Percentiles rank a stretch among this genome's conserved stretches.
Conservation (phyloP, 2,113 vertebrate species). For the Limnothrissa miodon region DNA sequence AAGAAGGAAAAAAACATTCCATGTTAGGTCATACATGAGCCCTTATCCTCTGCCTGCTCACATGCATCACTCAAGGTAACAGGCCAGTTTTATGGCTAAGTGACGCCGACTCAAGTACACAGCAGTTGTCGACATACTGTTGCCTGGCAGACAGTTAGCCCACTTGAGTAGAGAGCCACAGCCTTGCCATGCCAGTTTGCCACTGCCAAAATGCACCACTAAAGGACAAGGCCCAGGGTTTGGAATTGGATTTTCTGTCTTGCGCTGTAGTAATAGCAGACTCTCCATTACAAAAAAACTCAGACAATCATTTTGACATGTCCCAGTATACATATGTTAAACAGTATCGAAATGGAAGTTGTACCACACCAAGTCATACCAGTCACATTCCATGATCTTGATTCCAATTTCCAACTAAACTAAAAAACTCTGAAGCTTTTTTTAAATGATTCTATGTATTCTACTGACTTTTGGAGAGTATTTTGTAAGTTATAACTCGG, state of each 20-base stretch:
- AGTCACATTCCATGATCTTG: background rate
- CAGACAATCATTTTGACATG: slow-evolving; percentile 14
- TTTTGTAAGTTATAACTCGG: background rate
- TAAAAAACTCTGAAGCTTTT: background rate
- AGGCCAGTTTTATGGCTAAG: slow-evolving; percentile 33
- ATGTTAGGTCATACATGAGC: background rate
- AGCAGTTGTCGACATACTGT: background rate
- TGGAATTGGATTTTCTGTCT: background rate
- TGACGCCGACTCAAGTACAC: slow-evolving; percentile 22
- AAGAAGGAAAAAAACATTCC: background rate
- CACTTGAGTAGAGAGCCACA: slow-evolving; percentile 20
- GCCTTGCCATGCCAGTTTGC: slow-evolving; percentile 20
- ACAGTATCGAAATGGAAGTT: background rate
- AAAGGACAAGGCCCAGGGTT: slow-evolving; percentile 3
- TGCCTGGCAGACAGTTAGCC: slow-evolving; percentile 17
- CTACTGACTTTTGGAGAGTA: background rate
- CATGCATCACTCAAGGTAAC: background rate
- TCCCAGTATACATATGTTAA: background rate
- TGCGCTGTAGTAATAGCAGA: background rate
- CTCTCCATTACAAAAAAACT: background rate
- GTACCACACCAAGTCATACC: background rate
- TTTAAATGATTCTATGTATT: background rate
- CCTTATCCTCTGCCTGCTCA: slow-evolving; percentile 22
- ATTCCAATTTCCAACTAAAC: background rate
- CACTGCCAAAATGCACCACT: slow-evolving; percentile 33